These are phyloP conservation scores for Anguilla megastoma DNA, from an alignment of 2,797 vertebrate species.

Conservation along the genomic window DNA sequence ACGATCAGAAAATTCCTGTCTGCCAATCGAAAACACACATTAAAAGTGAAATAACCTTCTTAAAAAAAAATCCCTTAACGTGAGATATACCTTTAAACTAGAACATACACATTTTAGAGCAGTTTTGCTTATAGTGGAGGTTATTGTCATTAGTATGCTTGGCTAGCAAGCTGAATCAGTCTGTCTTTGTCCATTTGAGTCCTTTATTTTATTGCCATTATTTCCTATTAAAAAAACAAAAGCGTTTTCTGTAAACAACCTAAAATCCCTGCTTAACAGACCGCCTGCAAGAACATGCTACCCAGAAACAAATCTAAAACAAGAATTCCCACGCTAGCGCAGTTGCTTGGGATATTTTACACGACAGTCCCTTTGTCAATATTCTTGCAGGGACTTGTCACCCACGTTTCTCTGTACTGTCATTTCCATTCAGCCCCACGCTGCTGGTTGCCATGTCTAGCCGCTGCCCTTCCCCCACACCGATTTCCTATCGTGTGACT, in stretches of 20 bases:
- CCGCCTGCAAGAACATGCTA: not conserved
- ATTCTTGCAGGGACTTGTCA: conserved; percentile 3
- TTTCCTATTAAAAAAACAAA: not conserved
- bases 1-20: too few species aligned
- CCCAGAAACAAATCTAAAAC: not conserved
- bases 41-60: not conserved
- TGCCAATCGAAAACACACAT: not conserved
- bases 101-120: not conserved
- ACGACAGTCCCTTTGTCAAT: conserved; percentile 37
- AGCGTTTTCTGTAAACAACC: not conserved
- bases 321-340: not conserved
- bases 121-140: not conserved
- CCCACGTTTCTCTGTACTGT: conserved; percentile 38
- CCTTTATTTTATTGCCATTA: not conserved
- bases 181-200: not conserved
- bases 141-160: not conserved
- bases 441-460: conserved; percentile 59
- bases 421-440: conserved; percentile 56
- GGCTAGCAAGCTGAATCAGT: not conserved
- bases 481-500: conserved; percentile 55
- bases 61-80: not conserved
- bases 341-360: conserved; percentile 17
- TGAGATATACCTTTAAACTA: not conserved
- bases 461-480: conserved; percentile 65
- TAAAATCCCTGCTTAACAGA: not conserved